phyloP scores from a whole-genome alignment of 2,113 vertebrate genomes.

The Esox niger region DNA sequence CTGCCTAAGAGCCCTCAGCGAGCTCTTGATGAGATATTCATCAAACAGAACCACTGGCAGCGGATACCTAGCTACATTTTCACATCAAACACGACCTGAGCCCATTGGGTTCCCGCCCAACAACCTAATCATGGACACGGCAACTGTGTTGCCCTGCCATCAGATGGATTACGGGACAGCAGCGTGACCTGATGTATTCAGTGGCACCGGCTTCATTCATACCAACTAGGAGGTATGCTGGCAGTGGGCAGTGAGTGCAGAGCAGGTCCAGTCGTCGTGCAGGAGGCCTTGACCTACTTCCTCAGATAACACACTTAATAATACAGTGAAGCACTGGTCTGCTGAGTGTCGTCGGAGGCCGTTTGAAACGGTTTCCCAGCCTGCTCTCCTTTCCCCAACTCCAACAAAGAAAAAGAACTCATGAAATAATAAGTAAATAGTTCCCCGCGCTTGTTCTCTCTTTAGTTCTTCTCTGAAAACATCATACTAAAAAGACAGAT shows the following conservation, averaged over 20 bases:
- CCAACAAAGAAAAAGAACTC: conserved; percentile 43
- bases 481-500: too few relatives aligned
- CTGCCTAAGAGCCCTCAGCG: conserved; percentile 19
- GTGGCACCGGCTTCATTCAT: conserved; percentile 42
- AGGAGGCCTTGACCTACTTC: conserved; percentile 46
- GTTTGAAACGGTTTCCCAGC: conserved; percentile 31
- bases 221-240: conserved; percentile 4
- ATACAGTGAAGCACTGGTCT: conserved; percentile 58
- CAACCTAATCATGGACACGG: neutral
- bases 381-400: conserved; percentile 61
- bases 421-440: conserved; percentile 46
- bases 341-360: conserved; percentile 44
- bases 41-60: conserved; percentile 29
- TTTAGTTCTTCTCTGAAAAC: conserved; percentile 23
- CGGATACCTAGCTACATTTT: neutral
- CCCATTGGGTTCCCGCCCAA: neutral
- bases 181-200: conserved; percentile 3
- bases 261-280: conserved; percentile 42
- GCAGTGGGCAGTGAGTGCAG: conserved; percentile 24
- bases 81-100: neutral
- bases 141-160: neutral
- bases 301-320: conserved; percentile 54
- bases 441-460: conserved; percentile 7
- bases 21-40: conserved; percentile 35
- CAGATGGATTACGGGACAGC: neutral